Base-by-base conservation (phyloP, 37 sponge, comb jelly and placozoan genomes). In the Geodia barretti region DNA sequence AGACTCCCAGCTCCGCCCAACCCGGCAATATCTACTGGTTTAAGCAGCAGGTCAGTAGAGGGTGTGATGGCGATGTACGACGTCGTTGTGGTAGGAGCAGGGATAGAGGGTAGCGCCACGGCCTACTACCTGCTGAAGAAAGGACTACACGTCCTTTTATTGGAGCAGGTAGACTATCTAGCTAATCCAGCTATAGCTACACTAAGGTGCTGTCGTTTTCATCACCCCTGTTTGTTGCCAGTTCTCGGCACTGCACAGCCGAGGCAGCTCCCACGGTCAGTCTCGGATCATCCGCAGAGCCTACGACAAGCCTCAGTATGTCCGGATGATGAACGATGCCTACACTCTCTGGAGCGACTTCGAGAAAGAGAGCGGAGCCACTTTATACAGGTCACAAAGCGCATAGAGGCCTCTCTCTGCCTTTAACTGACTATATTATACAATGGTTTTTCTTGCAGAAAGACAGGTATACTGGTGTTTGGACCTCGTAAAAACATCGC, bases 251-350 rank as follows among this genome's bases (percentile, higher is more conserved):
- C 54, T 41, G 31, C 97, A 96, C 78, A 96, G 77, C 39, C 77
- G 94, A 21, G 97, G 97, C 40, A 96, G 97, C 39, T 96, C 97
- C 30, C 91, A 93, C 80, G 97, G 97, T 41, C 76, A 76, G 1
- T 85, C 88, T 35, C 67, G 97, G 1, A 88, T 93, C 72, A 96
- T 84, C 38, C 39, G 97, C 29, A 80, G 39, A 29, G 89, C 76
- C 58, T 93, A 93, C 72, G 26, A 42, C 39, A 32, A 80, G 62
- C 32, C 60, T 4, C 81, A 67, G 71, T 96, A 88, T 70, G 84
- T 77, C 7, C 75, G 70, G 20, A 90, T 96, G 94, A 93, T 96
- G 94, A 41, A 79, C 1, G 89, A 88, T 58, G 90, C 93, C 4
- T 93, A 74, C 79, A 59, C 64, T 26, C 21, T 96, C 79, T 96